Evolutionary conservation across 2,888 invertebrate genomes (phyloP), one percentile per base, ranked within the genome.

Genomic region (Trachelus stipa): DNA sequence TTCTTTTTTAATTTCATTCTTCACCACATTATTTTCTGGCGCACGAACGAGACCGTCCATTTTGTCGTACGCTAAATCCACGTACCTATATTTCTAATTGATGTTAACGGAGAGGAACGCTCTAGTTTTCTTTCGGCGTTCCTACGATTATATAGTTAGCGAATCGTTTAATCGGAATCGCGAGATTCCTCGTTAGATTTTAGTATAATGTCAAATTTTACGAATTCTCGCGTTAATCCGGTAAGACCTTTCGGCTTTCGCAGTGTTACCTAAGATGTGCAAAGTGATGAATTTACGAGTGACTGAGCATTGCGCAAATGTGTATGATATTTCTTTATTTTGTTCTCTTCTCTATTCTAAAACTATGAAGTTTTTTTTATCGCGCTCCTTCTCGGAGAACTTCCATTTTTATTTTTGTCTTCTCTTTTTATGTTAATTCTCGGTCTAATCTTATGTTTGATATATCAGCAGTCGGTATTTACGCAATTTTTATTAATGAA

Each of bases 231-330:
- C 23, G 56, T 23, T 23, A 56, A 56, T 23, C 56, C 23, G 56
- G 56, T 23, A 23, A 56, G 56, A 56, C 56, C 56, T 56, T 56
- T n/a, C 31, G 68, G 68, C 69, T 34, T 68, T 75, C 75, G 74
- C 74, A 77, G 75, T 73, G 76, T 74, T 78, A 78, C 80, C 78
- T 78, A 80, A 80, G 78, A 78, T 74, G 74, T 80, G 76, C 76
- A 71, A 80, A 73, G 76, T 75, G 34, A 56, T 34, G 73, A 73
- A 76, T 12, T 34, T 34, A 12, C 35, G 78, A 75, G 71, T 78
- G 76, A n/a, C 33, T 71, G 71, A 40, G 71, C 2, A 71, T 71
- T 71, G 71, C 15, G 31, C 23, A 31, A 71, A 71, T 71, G 71
- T 31, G 31, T 71, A 15, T 69, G 30, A 69, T 34, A 34, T 71